Conservation (phyloP, 2,797 vertebrate genomes). For the Melanotaenia maccullochi region DNA sequence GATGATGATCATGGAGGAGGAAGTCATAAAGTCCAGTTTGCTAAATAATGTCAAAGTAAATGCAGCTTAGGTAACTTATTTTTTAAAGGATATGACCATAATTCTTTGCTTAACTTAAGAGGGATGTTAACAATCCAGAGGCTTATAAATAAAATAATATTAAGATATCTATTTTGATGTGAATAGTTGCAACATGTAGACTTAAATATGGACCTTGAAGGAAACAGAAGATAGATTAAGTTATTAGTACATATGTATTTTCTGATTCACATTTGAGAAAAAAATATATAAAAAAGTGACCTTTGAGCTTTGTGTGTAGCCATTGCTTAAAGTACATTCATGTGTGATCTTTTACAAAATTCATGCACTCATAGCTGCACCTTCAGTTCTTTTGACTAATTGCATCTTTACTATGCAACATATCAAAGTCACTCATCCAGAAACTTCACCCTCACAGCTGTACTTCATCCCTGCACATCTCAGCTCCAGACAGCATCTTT, state of each 20-base stretch:
- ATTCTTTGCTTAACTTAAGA: neutral
- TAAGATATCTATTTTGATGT: neutral
- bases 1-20: neutral
- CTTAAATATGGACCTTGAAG: neutral
- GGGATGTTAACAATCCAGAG: neutral
- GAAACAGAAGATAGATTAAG: neutral
- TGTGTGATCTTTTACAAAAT: neutral
- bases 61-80: too few relatives aligned
- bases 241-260: too few relatives aligned
- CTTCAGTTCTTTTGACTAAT: neutral
- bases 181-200: neutral
- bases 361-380: neutral
- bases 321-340: neutral
- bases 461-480: slow-evolving; percentile 9
- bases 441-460: slow-evolving; percentile 12
- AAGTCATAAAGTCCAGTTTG: neutral
- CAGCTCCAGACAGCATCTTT: slow-evolving; percentile 30
- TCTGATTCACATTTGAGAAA: neutral
- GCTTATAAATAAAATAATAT: neutral
- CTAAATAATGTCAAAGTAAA: neutral
- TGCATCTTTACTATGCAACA: slow-evolving; percentile 11
- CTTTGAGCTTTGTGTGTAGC: slow-evolving; percentile 1
- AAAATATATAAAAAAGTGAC: neutral
- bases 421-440: neutral
- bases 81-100: neutral